phyloP scores from a whole-genome alignment of 1,140 invertebrate genomes.

The Cydia amplana region DNA sequence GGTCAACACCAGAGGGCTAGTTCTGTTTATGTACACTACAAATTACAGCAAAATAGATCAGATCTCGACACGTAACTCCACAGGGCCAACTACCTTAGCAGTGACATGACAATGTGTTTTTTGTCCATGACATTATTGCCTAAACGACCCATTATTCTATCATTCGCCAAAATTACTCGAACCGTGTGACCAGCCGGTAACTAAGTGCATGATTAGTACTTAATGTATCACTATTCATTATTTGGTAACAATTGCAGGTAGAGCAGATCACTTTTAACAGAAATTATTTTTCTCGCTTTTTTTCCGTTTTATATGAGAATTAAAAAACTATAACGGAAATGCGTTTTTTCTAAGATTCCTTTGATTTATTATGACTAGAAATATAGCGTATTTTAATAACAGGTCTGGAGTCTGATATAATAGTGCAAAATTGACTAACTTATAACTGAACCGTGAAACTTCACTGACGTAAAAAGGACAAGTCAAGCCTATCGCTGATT shows the following conservation, averaged over 20 bases:
- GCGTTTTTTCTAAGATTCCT: too few relatives aligned
- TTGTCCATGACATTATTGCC: slow-evolving; percentile 29
- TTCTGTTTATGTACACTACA: not conserved
- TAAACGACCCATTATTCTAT: slow-evolving; percentile 28
- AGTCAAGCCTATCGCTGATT: too few relatives aligned
- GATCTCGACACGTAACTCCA: not conserved
- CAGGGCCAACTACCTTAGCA: slow-evolving; percentile 18
- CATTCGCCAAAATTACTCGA: slow-evolving; percentile 17
- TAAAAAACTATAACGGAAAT: too few relatives aligned
- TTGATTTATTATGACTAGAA: too few relatives aligned
- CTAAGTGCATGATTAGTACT: slow-evolving; percentile 6
- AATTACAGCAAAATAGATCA: slow-evolving; percentile 29
- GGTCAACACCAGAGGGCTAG: too few relatives aligned
- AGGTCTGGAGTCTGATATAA: too few relatives aligned
- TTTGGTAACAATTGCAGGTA: not conserved
- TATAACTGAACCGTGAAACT: too few relatives aligned
- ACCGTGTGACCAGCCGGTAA: slow-evolving; percentile 3
- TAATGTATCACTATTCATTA: not conserved
- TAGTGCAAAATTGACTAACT: too few relatives aligned
- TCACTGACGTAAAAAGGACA: too few relatives aligned
- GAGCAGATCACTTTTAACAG: not conserved
- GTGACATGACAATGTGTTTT: slow-evolving; percentile 23
- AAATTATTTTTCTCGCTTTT: too few relatives aligned
- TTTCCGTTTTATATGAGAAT: too few relatives aligned
- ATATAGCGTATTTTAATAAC: too few relatives aligned